These are phyloP conservation scores for Anthoscopus minutus DNA, from an alignment of 2,113 vertebrate species.

Conservation along the genomic window DNA sequence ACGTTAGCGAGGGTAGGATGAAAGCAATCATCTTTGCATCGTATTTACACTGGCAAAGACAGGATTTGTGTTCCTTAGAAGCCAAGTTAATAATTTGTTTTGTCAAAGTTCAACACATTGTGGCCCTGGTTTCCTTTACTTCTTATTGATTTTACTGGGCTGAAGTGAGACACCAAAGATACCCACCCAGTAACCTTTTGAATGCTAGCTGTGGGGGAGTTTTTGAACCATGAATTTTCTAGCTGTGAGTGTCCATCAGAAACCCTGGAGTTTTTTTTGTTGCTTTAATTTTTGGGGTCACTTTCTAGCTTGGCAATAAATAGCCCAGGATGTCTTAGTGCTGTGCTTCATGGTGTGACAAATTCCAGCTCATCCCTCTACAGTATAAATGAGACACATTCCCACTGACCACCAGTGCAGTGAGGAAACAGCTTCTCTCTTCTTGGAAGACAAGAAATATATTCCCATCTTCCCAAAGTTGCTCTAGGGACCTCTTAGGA, in stretches of 20 bases:
- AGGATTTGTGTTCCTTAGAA: neutral
- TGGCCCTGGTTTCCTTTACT: conserved; percentile 6
- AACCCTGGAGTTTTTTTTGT: neutral
- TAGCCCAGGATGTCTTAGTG: neutral
- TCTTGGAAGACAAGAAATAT: neutral
- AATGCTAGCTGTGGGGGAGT: neutral
- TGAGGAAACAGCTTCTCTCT: neutral
- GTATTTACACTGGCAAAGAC: conserved; percentile 51
- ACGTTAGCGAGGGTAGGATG: neutral
- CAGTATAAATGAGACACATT: neutral
- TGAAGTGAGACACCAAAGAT: neutral
- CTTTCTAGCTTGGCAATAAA: neutral
- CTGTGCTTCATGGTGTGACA: neutral
- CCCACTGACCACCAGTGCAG: neutral
- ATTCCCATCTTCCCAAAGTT: neutral
- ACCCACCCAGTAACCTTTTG: neutral
- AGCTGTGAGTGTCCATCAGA: neutral
- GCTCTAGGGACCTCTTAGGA: neutral
- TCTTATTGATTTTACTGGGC: conserved; percentile 6
- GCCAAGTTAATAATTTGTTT: conserved; percentile 41
- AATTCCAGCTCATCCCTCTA: neutral
- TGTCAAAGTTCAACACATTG: conserved; percentile 21
- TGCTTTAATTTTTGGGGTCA: neutral
- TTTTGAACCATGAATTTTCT: neutral
- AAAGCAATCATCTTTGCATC: conserved; percentile 27